These are phyloP conservation scores for Onychomys arenicola DNA, from an alignment of 2,797 vertebrate genomes.

Conservation along the genomic window DNA sequence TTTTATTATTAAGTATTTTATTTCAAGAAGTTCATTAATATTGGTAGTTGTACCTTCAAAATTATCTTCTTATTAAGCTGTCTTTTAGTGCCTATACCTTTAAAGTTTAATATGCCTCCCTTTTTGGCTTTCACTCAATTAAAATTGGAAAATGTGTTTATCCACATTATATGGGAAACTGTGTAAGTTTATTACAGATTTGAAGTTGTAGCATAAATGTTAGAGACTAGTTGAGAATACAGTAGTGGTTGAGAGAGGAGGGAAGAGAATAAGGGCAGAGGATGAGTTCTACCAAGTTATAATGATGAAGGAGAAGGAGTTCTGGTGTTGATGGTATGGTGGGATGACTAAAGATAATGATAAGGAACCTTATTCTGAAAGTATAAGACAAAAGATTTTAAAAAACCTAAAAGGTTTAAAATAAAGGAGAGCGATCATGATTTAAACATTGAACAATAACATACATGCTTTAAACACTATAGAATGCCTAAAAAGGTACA, in stretches of 20 bases:
- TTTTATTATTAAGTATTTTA: constrained; percentile 48
- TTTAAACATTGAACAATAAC: not conserved
- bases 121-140: constrained; percentile 29
- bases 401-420: not conserved
- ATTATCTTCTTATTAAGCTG: constrained; percentile 17
- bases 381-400: not conserved
- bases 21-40: constrained; percentile 29
- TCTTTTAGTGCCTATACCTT: constrained; percentile 61
- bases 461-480: not conserved
- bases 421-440: not conserved
- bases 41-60: constrained; percentile 48
- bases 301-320: not conserved
- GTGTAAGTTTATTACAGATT: not conserved
- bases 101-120: not conserved
- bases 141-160: constrained; percentile 32
- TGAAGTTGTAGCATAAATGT: constrained; percentile 47
- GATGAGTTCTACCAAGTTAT: not conserved
- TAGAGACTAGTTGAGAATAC: not conserved
- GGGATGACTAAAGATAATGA: not conserved
- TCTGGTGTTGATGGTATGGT: not conserved
- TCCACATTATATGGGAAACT: not conserved
- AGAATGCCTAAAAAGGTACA: not conserved
- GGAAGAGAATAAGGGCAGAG: not conserved
- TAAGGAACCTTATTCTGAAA: not conserved
- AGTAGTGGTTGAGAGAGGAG: not conserved